Evolutionary conservation across 2,113 vertebrate species (phyloP), one percentile per base, ranked within the genome.

Genomic region (Falcunculus frontatus): DNA sequence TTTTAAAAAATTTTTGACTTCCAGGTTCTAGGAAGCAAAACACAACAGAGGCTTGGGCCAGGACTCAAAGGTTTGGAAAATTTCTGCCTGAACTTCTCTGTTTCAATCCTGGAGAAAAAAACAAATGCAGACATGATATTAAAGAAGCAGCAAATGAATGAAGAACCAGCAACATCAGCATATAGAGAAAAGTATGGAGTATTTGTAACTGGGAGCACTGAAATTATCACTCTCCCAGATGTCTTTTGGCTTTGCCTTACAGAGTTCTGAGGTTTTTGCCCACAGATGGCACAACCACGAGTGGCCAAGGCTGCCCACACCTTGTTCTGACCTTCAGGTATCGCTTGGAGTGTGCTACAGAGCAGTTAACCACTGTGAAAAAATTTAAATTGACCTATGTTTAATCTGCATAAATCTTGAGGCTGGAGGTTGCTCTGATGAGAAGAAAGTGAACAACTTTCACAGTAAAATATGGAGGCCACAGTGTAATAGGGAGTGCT

Each of bases 261-360:
- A 69, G 44, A 64, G 4, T 10, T 80, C 12, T 65, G 63, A 46
- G 35, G 42, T 16, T 11, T 6, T 10, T 67, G 13, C 20, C 32
- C 26, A 57, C 7, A 32, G 9, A 22, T 16, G 27, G 5, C 26
- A 57, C 7, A 73, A 29, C 7, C 29, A 62, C 0, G 0, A 62
- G 32, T 25, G 39, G 8, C 33, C 18, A 32, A 62, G 41, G 15
- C 27, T 52, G 32, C 11, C 19, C 16, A 55, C 14, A 26, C 5
- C 16, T 80, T 50, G 10, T 57, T 26, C 37, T 53, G n/a, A 77
- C 42, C 46, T 80, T 33, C n/a, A 77, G 68, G 18, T 53, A 37
- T 41, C 1, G 0, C 22, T 13, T 29, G 18, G 32, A 65, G 20
- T 3, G 1, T 7, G 37, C 4, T 46, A 29, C 53, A 85, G 68